Evolutionary conservation across 2,113 vertebrate genomes (phyloP), one percentile per base, ranked within the genome.

Genomic region (Gavialis gangeticus): DNA sequence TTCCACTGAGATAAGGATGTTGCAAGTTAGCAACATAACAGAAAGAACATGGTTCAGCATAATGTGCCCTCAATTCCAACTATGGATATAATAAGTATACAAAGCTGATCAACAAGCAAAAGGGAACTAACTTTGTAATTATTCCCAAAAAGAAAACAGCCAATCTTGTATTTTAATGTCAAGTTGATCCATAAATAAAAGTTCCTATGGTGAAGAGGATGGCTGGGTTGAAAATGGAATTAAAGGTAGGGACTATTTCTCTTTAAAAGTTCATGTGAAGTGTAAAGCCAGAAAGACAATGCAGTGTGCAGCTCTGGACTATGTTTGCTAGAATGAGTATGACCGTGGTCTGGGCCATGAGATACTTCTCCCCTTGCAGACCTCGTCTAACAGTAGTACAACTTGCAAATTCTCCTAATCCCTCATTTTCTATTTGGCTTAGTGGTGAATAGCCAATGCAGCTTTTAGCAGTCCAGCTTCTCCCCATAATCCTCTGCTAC

Each of bases 21-120:
- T 87, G 75, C 71, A 91, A 91, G 90, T 62, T 91, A 81, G 66
- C 89, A 94, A 90, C 56, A 84, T 75, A 90, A 82, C 24, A 82
- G 28, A 79, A 93, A 82, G 84, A 91, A 88, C 79, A 85, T 21
- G 78, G 89, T 78, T 82, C 46, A 94, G 66, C 24, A 84, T 93
- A 88, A 71, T 34, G 37, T 27, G 76, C 69, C 62, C 81, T 84
- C 82, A 37, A 46, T 75, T 91, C 3, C 1, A 69, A 76, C 37
- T 55, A 37, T 30, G 89, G 37, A 60, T 79, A 63, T 63, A 84
- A 63, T 63, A 84, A 80, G 59, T 78, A 80, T 80, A 15, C 18
- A 75, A 94, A 89, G 86, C 30, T 83, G 55, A 30, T 22, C 37
- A 79, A 88, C 10, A 46, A 90, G 59, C 56, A 85, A 83, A 85